Evolutionary conservation across 2,113 vertebrate species (phyloP).

Genomic region (Pithys albifrons): DNA sequence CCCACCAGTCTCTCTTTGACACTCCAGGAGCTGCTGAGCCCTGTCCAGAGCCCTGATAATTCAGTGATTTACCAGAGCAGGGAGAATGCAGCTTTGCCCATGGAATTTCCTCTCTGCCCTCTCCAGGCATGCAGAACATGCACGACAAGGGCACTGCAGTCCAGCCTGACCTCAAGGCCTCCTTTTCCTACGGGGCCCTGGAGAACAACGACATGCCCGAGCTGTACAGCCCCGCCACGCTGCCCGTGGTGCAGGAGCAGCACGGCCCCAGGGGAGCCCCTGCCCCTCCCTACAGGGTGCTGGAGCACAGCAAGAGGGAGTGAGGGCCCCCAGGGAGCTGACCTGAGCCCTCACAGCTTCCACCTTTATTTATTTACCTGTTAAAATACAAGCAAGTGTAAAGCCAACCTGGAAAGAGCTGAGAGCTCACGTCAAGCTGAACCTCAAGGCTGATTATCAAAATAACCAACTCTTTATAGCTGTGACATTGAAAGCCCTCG

Average conservation of each 20-base stretch:
- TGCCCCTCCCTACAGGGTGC: slow-evolving; percentile 62
- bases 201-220: slow-evolving; percentile 86
- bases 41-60: background rate
- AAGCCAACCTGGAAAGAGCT: background rate
- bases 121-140: slow-evolving; percentile 88
- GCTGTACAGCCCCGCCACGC: slow-evolving; percentile 75
- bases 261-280: slow-evolving; percentile 40
- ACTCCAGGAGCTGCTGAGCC: background rate
- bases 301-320: slow-evolving; percentile 82
- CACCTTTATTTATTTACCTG: slow-evolving; percentile 43
- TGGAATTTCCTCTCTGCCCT: background rate
- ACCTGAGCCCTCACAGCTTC: background rate
- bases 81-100: background rate
- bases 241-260: slow-evolving; percentile 79
- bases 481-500: background rate
- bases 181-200: slow-evolving; percentile 93
- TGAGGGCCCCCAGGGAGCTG: slow-evolving; percentile 40
- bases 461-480: background rate
- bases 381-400: background rate
- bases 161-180: slow-evolving; percentile 89
- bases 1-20: background rate
- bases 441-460: slow-evolving; percentile 26
- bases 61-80: background rate
- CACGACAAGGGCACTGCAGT: slow-evolving; percentile 86
- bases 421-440: background rate